phyloP scores from a whole-genome alignment of 2,888 invertebrate genomes.

The Perithous albicinctus region DNA sequence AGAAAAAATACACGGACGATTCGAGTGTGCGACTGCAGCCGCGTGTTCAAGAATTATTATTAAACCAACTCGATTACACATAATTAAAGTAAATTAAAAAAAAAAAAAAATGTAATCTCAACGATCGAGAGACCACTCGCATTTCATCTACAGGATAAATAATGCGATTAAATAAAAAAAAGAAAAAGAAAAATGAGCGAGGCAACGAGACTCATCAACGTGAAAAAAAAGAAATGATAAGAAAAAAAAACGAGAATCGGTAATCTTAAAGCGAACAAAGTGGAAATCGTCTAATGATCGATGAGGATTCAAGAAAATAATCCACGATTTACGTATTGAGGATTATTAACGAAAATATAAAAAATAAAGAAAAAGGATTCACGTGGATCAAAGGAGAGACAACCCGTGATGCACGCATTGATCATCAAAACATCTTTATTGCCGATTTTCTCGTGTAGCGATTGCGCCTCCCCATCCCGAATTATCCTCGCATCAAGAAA shows the following conservation, averaged over 20 bases:
- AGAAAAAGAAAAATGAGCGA: conserved; percentile 30
- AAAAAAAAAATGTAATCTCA: conserved; percentile 63
- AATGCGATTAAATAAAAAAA: neutral
- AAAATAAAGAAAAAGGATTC: conserved; percentile 9
- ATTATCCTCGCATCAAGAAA: conserved; percentile 28
- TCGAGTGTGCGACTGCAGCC: conserved; percentile 78
- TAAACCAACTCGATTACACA: conserved; percentile 62
- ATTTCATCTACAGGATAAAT: conserved; percentile 19
- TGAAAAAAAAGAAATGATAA: no score
- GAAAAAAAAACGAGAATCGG: conserved; percentile 37
- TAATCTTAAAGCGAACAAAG: conserved; percentile 38
- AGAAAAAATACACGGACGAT: conserved; percentile 55
- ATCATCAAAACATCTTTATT: conserved; percentile 10
- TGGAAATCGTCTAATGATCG: conserved; percentile 41
- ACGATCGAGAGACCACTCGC: conserved; percentile 49
- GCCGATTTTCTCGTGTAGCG: conserved; percentile 17
- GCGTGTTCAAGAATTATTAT: conserved; percentile 81
- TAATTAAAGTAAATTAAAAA: conserved; percentile 58
- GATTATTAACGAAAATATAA: no score
- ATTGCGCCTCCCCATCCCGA: conserved; percentile 1
- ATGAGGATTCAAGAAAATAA: conserved; percentile 10
- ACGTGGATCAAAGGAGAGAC: conserved; percentile 1
- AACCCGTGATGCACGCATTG: conserved; percentile 14
- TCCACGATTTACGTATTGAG: conserved; percentile 24
- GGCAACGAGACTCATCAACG: conserved; percentile 58